A percentile compares a stretch with the other conserved stretches of the same genome.
Conservation (phyloP, 2,888 invertebrate genomes). For the Eurytoma californica region DNA sequence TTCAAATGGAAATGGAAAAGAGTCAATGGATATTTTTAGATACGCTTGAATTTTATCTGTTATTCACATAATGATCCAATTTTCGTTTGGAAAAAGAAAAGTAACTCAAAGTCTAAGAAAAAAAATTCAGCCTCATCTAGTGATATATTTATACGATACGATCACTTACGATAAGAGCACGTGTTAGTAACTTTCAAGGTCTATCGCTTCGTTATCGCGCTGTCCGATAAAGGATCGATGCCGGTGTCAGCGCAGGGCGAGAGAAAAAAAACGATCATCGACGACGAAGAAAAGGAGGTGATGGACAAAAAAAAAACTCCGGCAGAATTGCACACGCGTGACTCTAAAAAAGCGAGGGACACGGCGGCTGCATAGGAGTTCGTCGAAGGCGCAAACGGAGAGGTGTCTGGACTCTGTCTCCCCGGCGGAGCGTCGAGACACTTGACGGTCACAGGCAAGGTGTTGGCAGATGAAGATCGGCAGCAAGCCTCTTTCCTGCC, state of each 20-base stretch:
- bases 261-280: not conserved
- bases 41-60: too few relatives aligned
- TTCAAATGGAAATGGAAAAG: not conserved
- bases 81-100: too few relatives aligned
- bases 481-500: not conserved
- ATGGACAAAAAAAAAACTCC: not conserved
- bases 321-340: not conserved
- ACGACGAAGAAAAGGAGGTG: not conserved
- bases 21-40: too few relatives aligned
- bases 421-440: constrained; percentile 5
- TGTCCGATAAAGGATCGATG: too few relatives aligned
- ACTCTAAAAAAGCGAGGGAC: not conserved
- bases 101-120: too few relatives aligned
- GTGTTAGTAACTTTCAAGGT: not conserved
- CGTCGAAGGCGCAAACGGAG: not conserved
- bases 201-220: not conserved
- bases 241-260: not conserved
- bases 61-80: too few relatives aligned
- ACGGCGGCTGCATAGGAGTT: not conserved
- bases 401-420: constrained; percentile 20
- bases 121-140: too few relatives aligned
- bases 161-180: too few relatives aligned
- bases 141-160: too few relatives aligned
- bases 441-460: constrained; percentile 5
- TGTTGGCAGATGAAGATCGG: constrained; percentile 29